Conservation (phyloP, 2,888 invertebrate genomes). For the Heliconius sara region DNA sequence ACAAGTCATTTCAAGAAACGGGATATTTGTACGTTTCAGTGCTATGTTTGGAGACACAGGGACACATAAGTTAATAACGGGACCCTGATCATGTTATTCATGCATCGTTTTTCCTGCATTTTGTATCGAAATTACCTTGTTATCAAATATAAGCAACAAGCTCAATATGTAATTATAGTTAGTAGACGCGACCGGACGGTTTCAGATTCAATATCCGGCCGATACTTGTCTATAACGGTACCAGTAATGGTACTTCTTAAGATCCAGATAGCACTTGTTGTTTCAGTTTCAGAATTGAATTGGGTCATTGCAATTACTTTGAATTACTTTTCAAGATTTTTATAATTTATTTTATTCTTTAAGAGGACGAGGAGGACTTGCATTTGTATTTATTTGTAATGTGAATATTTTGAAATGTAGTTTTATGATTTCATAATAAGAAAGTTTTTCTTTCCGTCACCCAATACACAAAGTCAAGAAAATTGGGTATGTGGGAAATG, state of each 20-base stretch:
- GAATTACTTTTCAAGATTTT: conserved; percentile 12
- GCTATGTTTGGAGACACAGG: no score
- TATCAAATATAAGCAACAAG: no score
- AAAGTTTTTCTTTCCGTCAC: no score
- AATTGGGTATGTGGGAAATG: not conserved
- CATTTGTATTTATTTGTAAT: not conserved
- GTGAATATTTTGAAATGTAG: no score
- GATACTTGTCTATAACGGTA: not conserved
- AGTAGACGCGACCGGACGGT: not conserved
- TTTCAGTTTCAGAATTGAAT: conserved; percentile 1
- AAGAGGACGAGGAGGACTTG: not conserved
- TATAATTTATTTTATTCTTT: not conserved
- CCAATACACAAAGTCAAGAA: not conserved
- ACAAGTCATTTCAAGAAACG: no score
- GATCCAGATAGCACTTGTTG: not conserved
- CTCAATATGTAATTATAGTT: not conserved
- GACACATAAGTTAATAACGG: no score
- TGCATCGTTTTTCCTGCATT: no score
- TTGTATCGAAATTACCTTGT: no score
- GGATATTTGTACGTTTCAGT: no score
- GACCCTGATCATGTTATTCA: no score
- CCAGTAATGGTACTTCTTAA: not conserved
- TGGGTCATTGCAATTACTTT: conserved; percentile 14
- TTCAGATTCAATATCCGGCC: conserved; percentile 8
- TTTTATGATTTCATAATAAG: no score